These are phyloP conservation scores for Lagorchestes hirsutus DNA, from an alignment of 2,797 vertebrate genomes.

Conservation along the genomic window DNA sequence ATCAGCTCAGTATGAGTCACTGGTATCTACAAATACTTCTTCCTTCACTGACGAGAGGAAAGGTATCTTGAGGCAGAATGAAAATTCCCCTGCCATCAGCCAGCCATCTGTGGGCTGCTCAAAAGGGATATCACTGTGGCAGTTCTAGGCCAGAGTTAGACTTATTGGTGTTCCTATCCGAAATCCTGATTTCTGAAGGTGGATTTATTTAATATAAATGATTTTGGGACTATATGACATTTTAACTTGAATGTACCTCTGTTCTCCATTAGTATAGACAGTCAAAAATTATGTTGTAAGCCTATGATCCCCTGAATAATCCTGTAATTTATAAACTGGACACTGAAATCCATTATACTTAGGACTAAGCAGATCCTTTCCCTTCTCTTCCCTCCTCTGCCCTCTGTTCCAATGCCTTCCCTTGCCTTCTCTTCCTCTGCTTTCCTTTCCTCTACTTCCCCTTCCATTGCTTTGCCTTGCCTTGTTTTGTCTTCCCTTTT, in stretches of 20 bases:
- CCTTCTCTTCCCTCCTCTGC: background rate
- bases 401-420: background rate
- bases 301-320: background rate
- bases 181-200: conserved; percentile 26
- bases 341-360: background rate
- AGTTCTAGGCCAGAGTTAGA: background rate
- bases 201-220: background rate
- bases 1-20: accelerated
- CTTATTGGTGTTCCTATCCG: background rate
- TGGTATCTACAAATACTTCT: accelerated
- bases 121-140: background rate
- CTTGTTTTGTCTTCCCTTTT: background rate
- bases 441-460: too few species aligned
- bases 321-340: background rate
- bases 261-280: background rate
- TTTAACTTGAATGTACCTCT: background rate
- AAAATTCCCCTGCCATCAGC: background rate
- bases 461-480: too few species aligned
- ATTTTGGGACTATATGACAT: background rate
- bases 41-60: accelerated
- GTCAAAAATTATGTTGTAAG: background rate
- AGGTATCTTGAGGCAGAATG: background rate
- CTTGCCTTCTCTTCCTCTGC: background rate
- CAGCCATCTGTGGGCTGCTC: background rate
- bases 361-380: background rate